Evolutionary conservation across 2,888 invertebrate species (phyloP), one percentile per base, ranked within the genome.

Genomic region (Pristionchus exspectatus): DNA sequence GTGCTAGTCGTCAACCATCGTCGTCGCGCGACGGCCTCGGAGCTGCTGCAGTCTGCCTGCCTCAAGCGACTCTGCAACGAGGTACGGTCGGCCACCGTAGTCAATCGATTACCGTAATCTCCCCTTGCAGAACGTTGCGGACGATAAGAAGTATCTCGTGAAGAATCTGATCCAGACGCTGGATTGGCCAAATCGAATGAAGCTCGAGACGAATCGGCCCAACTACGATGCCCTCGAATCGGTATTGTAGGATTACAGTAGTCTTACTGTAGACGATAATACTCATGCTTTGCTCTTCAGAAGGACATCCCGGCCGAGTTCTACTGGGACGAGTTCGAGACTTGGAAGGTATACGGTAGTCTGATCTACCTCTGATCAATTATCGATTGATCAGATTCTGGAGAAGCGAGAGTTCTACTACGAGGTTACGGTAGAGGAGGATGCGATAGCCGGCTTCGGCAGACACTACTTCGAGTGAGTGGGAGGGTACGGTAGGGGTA

Each of bases 261-360:
- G 16, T 50, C 24, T 21, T 16, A 27, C 44, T 10, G 44, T 9
- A 50, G 10, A 74, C 38, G 81, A 54, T 81, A 27, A 27, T 81
- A 50, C 10, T 44, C 24, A 24, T 18, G 16, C 1, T 44, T 7
- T 72, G 14, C 21, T 83, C n/a, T 93, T 88, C 85, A 92, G 92
- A 92, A 92, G 88, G 91, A 91, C 87, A 92, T 92, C 69, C 92
- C 92, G 10, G 92, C 93, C 14, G 91, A 92, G 87, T 92, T 92
- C 90, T 92, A 92, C 90, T 92, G 92, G 92, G 92, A 92, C 69
- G 87, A 74, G 63, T 87, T 77, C 88, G 92, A 92, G 66, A 90
- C 91, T 33, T 92, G 92, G 92, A 92, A 91, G 87, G 87, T 87
- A 66, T 63, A 66, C 63, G 59, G 86, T 30, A 84, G 10, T 50